Evolutionary conservation across 1,140 invertebrate species (phyloP).

Genomic region (Brachionus rubens): DNA sequence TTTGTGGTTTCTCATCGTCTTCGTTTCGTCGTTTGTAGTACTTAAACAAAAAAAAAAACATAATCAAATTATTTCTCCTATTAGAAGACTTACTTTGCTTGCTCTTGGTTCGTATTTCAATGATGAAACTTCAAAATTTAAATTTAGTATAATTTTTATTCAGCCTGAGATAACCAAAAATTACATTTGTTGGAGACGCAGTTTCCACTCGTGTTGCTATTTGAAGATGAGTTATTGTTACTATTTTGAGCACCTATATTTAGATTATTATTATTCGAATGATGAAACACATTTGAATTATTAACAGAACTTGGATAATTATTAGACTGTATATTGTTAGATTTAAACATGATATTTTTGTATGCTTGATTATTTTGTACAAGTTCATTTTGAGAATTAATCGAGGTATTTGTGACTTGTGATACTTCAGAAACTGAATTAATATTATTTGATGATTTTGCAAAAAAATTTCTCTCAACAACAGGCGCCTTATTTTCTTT

Average conservation of each 20-base stretch:
- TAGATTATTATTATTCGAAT: neutral
- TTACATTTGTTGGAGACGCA: neutral
- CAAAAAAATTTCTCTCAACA: constrained; percentile 8
- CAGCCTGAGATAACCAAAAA: too few relatives aligned
- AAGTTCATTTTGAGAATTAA: neutral
- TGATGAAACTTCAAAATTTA: constrained; percentile 22
- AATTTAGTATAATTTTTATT: neutral
- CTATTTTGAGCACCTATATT: neutral
- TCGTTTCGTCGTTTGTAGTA: constrained; percentile 44
- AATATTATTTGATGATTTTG: neutral
- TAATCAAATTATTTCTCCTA: too few relatives aligned
- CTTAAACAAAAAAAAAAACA: neutral
- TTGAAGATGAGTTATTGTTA: neutral
- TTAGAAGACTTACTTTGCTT: neutral
- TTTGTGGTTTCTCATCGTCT: constrained; percentile 12
- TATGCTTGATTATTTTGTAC: neutral
- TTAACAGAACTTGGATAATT: neutral
- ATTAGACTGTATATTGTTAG: neutral
- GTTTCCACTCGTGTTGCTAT: too few relatives aligned
- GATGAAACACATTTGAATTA: neutral
- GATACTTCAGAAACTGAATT: neutral
- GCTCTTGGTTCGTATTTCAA: constrained; percentile 41
- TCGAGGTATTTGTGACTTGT: too few relatives aligned
- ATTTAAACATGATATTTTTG: neutral
- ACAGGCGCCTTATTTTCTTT: constrained; percentile 19